Evolutionary conservation across 2,113 vertebrate genomes (phyloP).

Genomic region (Oryzias woworae): DNA sequence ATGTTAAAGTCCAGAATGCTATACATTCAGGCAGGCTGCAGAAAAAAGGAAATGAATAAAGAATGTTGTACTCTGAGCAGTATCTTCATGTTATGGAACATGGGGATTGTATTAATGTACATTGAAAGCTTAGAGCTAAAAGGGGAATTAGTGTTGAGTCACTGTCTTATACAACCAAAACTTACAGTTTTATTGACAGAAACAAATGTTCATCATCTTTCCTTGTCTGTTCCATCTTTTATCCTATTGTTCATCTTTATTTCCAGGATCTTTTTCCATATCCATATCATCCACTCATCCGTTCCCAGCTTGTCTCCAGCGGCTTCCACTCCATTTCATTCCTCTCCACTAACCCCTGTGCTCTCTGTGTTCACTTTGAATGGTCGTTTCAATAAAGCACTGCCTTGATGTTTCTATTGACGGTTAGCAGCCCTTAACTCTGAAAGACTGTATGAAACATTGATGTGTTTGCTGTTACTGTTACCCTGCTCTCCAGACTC

Average conservation of each 20-base stretch:
- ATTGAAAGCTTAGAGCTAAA: no score
- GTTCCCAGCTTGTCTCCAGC: not conserved
- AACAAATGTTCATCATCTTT: not conserved
- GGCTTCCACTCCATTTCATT: not conserved
- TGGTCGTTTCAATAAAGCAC: constrained; percentile 34
- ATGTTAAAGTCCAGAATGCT: not conserved
- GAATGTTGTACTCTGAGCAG: no score
- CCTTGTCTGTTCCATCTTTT: not conserved
- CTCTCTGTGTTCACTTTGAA: constrained; percentile 16
- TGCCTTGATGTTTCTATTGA: constrained; percentile 35
- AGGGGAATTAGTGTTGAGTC: no score
- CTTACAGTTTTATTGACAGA: no score
- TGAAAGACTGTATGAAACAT: constrained; percentile 21
- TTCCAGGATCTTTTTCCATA: not conserved
- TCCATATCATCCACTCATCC: not conserved
- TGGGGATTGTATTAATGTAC: no score
- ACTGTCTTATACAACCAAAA: no score
- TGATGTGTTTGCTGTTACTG: constrained; percentile 37
- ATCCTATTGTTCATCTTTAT: not conserved
- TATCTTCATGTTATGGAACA: no score
- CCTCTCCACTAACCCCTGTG: not conserved
- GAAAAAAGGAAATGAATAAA: no score
- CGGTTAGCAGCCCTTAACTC: constrained; percentile 27
- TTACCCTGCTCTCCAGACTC: constrained; percentile 29
- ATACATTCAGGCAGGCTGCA: no score